Conservation (phyloP, 2,113 vertebrate species). For the Petromus typicus region DNA sequence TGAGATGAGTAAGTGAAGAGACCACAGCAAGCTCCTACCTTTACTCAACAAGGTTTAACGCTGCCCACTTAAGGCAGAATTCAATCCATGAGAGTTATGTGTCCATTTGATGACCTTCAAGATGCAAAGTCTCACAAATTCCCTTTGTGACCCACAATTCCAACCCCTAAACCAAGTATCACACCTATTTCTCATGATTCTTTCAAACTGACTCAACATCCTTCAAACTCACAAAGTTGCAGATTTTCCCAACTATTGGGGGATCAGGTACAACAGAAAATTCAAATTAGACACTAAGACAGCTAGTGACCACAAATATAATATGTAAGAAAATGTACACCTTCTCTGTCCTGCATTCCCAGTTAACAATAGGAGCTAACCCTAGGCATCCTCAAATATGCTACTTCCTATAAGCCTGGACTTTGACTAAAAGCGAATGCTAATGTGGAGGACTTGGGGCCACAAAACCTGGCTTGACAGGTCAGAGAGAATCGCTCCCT, state of each 20-base stretch:
- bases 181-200: neutral
- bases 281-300: neutral
- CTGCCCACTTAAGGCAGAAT: neutral
- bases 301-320: neutral
- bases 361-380: neutral
- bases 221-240: neutral
- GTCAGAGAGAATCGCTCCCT: neutral
- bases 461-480: neutral
- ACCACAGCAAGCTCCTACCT: neutral
- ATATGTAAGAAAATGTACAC: neutral
- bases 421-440: conserved; percentile 9
- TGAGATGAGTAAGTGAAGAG: neutral
- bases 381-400: neutral
- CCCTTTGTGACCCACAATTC: neutral
- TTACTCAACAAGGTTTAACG: neutral
- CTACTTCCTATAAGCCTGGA: neutral
- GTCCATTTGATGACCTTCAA: neutral
- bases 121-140: neutral
- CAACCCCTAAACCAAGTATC: neutral
- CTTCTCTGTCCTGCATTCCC: neutral
- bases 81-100: neutral
- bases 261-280: neutral
- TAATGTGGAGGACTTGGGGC: neutral
- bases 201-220: conserved; percentile 47
- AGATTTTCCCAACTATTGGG: neutral